phyloP scores from a whole-genome alignment of 1,140 invertebrate species.

The Homalodisca vitripennis region DNA sequence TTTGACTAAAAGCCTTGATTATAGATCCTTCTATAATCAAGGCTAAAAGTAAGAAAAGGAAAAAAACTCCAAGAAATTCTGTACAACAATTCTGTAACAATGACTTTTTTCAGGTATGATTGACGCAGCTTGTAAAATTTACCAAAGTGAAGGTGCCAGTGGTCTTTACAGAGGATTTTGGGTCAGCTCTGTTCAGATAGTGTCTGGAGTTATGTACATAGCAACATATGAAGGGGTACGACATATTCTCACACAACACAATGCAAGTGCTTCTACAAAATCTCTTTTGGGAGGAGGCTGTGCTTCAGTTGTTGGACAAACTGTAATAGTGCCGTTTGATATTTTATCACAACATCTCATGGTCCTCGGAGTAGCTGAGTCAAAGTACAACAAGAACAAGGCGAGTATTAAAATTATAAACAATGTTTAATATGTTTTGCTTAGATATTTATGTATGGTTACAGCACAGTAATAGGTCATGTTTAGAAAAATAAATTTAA shows the following conservation, averaged over 20 bases:
- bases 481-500: too few relatives aligned
- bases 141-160: conserved; percentile 77
- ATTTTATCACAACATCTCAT: conserved; percentile 96
- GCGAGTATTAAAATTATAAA: conserved; percentile 26
- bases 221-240: conserved; percentile 93
- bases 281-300: conserved; percentile 79
- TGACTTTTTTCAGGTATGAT: conserved; percentile 66
- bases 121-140: conserved; percentile 91
- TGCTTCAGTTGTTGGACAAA: conserved; percentile 92
- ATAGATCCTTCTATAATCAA: too few relatives aligned
- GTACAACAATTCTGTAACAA: too few relatives aligned
- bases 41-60: too few relatives aligned
- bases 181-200: conserved; percentile 83
- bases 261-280: conserved; percentile 61
- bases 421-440: too few relatives aligned
- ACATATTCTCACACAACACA: conserved; percentile 62
- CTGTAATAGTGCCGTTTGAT: conserved; percentile 95
- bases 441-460: too few relatives aligned
- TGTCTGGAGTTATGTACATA: conserved; percentile 91
- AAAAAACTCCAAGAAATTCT: too few relatives aligned
- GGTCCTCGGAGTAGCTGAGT: conserved; percentile 73
- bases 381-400: conserved; percentile 48
- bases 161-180: conserved; percentile 96
- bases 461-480: too few relatives aligned
- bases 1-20: too few relatives aligned